Evolutionary conservation across 2,888 invertebrate species (phyloP).

Genomic region (Nezara viridula): DNA sequence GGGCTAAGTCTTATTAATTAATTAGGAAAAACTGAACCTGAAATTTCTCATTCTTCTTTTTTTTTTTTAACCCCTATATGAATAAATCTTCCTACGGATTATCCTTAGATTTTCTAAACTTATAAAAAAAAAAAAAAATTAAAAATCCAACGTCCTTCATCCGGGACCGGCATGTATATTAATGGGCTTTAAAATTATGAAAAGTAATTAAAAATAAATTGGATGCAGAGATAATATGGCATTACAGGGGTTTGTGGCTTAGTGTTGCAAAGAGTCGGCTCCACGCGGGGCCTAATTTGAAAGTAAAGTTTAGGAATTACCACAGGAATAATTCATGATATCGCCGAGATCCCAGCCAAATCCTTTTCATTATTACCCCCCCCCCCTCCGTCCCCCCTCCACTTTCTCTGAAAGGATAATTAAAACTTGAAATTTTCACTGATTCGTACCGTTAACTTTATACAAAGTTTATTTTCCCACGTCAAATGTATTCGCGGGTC

Average conservation of each 20-base stretch:
- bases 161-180: constrained; percentile 58
- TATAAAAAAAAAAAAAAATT: constrained; percentile 49
- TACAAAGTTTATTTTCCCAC: constrained; percentile 51
- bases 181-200: constrained; percentile 60
- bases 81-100: constrained; percentile 62
- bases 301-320: constrained; percentile 57
- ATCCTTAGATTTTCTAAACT: constrained; percentile 60
- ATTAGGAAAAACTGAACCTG: constrained; percentile 36
- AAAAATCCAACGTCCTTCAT: constrained; percentile 41
- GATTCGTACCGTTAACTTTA: constrained; percentile 51
- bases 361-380: constrained; percentile 58
- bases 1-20: constrained; percentile 3
- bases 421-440: constrained; percentile 59
- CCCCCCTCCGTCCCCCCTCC: no score
- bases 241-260: constrained; percentile 57
- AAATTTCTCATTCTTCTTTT: constrained; percentile 31
- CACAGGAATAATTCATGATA: constrained; percentile 55
- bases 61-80: constrained; percentile 51
- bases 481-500: not conserved
- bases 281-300: constrained; percentile 26
- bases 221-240: constrained; percentile 60
- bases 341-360: constrained; percentile 47
- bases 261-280: constrained; percentile 54
- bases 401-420: constrained; percentile 50
- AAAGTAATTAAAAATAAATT: constrained; percentile 63